These are phyloP conservation scores for Hyles euphorbiae DNA, from an alignment of 1,140 invertebrate species.

Conservation along the genomic window DNA sequence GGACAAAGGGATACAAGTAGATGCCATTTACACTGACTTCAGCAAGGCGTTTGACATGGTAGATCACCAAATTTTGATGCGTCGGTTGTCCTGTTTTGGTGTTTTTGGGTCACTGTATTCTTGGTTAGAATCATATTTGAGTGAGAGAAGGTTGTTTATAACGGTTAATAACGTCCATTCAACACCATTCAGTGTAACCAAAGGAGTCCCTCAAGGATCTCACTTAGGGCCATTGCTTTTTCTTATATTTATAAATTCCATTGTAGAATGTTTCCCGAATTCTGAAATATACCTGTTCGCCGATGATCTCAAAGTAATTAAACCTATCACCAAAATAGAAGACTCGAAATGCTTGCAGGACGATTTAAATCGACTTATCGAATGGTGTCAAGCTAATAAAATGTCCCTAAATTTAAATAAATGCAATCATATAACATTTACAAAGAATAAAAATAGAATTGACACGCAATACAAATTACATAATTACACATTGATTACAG, in stretches of 20 bases:
- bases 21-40: slow-evolving; percentile 17
- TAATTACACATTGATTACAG: too few species aligned
- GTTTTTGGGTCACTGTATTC: background rate
- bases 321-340: background rate
- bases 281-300: slow-evolving; percentile 9
- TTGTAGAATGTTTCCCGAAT: slow-evolving; percentile 6
- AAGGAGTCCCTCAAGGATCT: slow-evolving; percentile 16
- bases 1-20: slow-evolving; percentile 8
- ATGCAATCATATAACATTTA: background rate
- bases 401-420: background rate
- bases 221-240: slow-evolving; percentile 10
- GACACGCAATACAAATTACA: too few species aligned
- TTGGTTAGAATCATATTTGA: slow-evolving; percentile 9
- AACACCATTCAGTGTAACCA: background rate
- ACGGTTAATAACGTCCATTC: slow-evolving; percentile 2
- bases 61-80: slow-evolving; percentile 6
- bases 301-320: slow-evolving; percentile 10
- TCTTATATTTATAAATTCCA: slow-evolving; percentile 13
- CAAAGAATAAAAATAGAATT: background rate
- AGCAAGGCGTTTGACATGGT: slow-evolving; percentile 19
- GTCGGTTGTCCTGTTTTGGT: slow-evolving; percentile 10
- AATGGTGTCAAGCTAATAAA: slow-evolving; percentile 3
- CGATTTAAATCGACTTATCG: slow-evolving; percentile 4
- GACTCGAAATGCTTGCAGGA: slow-evolving; percentile 1
- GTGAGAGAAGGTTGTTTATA: slow-evolving; percentile 3